Evolutionary conservation across 1,140 invertebrate species (phyloP).

Genomic region (Mya arenaria): DNA sequence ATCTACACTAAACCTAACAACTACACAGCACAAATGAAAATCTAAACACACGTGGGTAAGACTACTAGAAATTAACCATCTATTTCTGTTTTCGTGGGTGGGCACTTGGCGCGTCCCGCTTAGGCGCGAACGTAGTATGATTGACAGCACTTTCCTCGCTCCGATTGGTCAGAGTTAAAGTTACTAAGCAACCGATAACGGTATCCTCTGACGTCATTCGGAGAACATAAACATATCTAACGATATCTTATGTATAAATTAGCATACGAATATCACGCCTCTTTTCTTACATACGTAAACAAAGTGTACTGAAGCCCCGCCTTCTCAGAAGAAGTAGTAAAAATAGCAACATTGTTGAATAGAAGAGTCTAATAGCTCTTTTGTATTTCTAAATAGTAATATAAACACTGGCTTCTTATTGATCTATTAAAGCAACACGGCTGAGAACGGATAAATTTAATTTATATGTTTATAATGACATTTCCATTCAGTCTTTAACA

Average conservation of each 20-base stretch:
- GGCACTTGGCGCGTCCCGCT: constrained; percentile 70
- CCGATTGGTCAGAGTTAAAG: constrained; percentile 65
- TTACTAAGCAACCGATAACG: constrained; percentile 71
- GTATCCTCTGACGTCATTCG: constrained; percentile 52
- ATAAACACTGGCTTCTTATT: too few species aligned
- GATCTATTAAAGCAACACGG: too few species aligned
- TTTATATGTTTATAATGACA: too few species aligned
- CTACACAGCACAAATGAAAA: constrained; percentile 68
- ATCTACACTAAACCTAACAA: constrained; percentile 70
- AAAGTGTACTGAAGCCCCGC: neutral
- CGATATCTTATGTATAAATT: constrained; percentile 32
- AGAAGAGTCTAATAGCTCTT: too few species aligned
- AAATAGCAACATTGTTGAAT: too few species aligned
- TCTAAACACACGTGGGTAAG: constrained; percentile 71
- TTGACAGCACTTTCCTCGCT: constrained; percentile 63
- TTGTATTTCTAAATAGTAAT: too few species aligned
- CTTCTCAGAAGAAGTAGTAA: neutral
- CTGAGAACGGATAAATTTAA: too few species aligned
- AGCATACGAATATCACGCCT: constrained; percentile 39
- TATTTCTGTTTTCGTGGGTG: constrained; percentile 68
- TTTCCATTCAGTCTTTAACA: too few species aligned
- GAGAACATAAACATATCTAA: too few species aligned
- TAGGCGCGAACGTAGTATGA: constrained; percentile 72
- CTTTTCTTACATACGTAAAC: neutral
- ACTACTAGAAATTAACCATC: neutral